phyloP scores from a whole-genome alignment of 2,888 invertebrate genomes.

The Biston stratarius region DNA sequence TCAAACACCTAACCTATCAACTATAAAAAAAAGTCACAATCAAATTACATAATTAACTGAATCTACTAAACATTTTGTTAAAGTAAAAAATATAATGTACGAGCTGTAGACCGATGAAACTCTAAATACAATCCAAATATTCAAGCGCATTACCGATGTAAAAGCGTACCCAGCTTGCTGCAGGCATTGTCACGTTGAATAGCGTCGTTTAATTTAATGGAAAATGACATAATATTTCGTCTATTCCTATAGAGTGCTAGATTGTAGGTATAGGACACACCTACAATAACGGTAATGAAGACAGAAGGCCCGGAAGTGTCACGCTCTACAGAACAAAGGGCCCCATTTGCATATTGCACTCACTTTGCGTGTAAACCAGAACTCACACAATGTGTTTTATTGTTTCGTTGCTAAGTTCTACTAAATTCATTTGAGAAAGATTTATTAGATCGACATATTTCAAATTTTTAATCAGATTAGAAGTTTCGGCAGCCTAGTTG shows the following conservation, averaged over 20 bases:
- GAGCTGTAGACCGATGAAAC: too few species aligned
- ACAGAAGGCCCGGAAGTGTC: constrained; percentile 52
- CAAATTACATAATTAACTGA: too few species aligned
- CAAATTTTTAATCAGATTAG: neutral
- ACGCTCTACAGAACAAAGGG: constrained; percentile 49
- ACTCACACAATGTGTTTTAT: constrained; percentile 34
- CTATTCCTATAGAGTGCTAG: neutral
- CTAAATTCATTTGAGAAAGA: neutral
- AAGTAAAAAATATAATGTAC: too few species aligned
- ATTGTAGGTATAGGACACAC: neutral
- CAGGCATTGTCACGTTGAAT: too few species aligned
- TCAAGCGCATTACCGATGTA: too few species aligned
- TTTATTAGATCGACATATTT: neutral
- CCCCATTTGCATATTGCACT: constrained; percentile 60
- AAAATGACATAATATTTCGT: neutral
- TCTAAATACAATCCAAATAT: too few species aligned
- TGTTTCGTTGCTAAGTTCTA: constrained; percentile 9
- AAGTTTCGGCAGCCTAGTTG: too few species aligned
- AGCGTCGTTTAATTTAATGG: too few species aligned
- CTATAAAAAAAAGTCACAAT: too few species aligned
- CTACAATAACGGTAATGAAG: constrained; percentile 44
- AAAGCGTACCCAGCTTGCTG: too few species aligned
- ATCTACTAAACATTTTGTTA: too few species aligned
- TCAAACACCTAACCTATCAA: too few species aligned
- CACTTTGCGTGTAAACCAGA: constrained; percentile 40